phyloP scores from a whole-genome alignment of 2,888 invertebrate species.

The Drosophila atripex region DNA sequence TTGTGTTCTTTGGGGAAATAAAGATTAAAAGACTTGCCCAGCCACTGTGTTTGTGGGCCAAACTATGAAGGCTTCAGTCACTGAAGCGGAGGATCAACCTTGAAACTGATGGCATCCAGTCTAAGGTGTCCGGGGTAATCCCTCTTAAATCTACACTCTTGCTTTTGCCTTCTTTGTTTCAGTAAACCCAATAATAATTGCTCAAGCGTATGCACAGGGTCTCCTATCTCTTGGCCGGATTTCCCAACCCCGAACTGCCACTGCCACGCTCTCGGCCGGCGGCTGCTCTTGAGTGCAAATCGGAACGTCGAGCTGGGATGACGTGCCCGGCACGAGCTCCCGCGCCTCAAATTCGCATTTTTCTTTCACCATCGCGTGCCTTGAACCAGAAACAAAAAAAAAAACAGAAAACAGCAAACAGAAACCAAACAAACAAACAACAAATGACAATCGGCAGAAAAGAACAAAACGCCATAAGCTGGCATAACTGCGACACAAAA shows the following conservation, averaged over 20 bases:
- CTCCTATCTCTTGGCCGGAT: slow-evolving; percentile 6
- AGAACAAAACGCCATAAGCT: slow-evolving; percentile 20
- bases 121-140: slow-evolving; percentile 5
- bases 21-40: no score
- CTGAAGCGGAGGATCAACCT: no score
- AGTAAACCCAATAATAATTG: not conserved
- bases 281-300: slow-evolving; percentile 63
- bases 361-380: slow-evolving; percentile 53
- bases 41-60: no score
- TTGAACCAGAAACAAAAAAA: slow-evolving; percentile 12
- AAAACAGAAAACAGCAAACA: slow-evolving; percentile 7
- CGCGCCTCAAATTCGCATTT: slow-evolving; percentile 21
- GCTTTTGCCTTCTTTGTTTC: not conserved
- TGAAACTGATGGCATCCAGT: not conserved
- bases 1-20: no score
- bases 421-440: slow-evolving; percentile 5
- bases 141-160: slow-evolving; percentile 4
- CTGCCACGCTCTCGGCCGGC: slow-evolving; percentile 19
- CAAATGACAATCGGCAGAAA: slow-evolving; percentile 19
- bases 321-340: slow-evolving; percentile 51
- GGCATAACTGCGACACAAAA: slow-evolving; percentile 14
- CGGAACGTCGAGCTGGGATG: slow-evolving; percentile 67
- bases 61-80: no score
- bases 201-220: slow-evolving; percentile 22
- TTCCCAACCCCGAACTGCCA: slow-evolving; percentile 21